phyloP scores from a whole-genome alignment of 1,140 invertebrate genomes.

The Homarus americanus region DNA sequence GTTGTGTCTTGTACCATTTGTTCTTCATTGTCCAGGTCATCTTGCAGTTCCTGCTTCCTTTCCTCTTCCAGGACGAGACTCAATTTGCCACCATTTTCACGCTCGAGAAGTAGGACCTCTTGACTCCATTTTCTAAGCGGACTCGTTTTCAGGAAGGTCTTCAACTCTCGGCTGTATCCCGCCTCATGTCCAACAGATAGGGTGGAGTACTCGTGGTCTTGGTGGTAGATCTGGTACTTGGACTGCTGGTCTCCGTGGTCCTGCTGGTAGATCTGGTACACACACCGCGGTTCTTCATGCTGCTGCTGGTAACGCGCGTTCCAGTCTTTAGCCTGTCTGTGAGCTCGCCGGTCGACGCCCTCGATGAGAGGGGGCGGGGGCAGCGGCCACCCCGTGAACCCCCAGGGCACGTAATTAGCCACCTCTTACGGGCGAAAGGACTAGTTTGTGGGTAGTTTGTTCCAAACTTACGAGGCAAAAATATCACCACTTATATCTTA shows the following conservation, averaged over 20 bases:
- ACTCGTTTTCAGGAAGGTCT: constrained; percentile 42
- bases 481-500: background rate
- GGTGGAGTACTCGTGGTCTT: background rate
- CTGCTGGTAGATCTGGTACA: constrained; percentile 8
- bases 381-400: constrained; percentile 59
- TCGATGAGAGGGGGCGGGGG: constrained; percentile 57
- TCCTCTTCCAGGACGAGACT: background rate
- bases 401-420: constrained; percentile 48
- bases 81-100: background rate
- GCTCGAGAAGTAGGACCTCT: background rate
- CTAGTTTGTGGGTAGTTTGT: background rate
- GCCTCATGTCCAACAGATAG: background rate
- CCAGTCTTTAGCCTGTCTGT: constrained; percentile 50
- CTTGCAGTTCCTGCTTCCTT: background rate
- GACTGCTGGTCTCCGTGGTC: background rate
- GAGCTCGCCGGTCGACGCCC: constrained; percentile 46
- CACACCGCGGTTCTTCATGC: background rate
- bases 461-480: background rate
- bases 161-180: constrained; percentile 42
- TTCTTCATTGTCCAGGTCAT: background rate
- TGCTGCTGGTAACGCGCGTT: constrained; percentile 8
- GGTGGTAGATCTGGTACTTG: background rate
- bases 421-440: constrained; percentile 22
- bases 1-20: background rate
- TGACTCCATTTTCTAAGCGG: constrained; percentile 50